Percentiles rank a stretch among this genome's conserved stretches.
Conservation (phyloP, 1,140 invertebrate genomes). For the Drosophila pseudoobscura region DNA sequence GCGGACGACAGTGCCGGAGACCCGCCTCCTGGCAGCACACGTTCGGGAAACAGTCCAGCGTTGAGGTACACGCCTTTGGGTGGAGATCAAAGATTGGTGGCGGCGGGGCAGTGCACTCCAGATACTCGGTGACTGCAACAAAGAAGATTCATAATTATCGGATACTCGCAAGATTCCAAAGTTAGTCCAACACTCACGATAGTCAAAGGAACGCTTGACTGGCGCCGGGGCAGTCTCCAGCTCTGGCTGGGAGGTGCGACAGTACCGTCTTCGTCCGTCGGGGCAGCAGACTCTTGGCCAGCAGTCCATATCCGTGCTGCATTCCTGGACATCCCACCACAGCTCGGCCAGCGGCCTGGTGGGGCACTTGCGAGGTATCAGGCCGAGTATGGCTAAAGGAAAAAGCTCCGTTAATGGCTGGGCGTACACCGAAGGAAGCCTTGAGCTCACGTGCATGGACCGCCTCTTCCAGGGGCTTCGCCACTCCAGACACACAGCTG, state of each 20-base stretch:
- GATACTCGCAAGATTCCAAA: neutral
- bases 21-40: constrained; percentile 89
- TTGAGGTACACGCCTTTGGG: constrained; percentile 87
- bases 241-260: constrained; percentile 87
- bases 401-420: neutral
- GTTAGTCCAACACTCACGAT: constrained; percentile 76
- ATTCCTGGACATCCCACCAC: constrained; percentile 87
- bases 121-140: constrained; percentile 85
- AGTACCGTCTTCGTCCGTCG: constrained; percentile 86
- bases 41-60: constrained; percentile 89
- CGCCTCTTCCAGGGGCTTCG: constrained; percentile 84
- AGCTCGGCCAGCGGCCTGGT: constrained; percentile 86
- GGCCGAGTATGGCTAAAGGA: constrained; percentile 85
- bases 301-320: constrained; percentile 87
- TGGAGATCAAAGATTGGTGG: constrained; percentile 87
- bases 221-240: constrained; percentile 86
- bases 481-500: constrained; percentile 85
- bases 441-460: constrained; percentile 85
- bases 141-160: neutral
- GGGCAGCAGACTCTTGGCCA: constrained; percentile 89
- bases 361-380: constrained; percentile 87
- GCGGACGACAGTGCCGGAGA: constrained; percentile 87
- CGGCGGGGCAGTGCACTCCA: constrained; percentile 89
- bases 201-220: constrained; percentile 82
- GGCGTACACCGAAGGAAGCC: neutral